Conservation (phyloP, 2,113 vertebrate genomes). For the Sorex araneus region DNA sequence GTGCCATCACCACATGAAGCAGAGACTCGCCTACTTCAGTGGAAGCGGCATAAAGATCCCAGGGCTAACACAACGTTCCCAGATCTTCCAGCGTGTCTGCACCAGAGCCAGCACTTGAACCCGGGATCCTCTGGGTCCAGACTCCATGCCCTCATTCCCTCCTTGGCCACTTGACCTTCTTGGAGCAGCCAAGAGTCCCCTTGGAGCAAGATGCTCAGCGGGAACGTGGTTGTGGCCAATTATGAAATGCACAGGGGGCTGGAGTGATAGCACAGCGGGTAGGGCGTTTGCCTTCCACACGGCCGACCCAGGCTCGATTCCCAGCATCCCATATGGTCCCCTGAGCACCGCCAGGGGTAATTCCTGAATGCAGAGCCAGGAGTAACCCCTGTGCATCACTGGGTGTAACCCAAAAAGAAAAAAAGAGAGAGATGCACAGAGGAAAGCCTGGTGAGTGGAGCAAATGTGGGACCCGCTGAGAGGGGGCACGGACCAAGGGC, state of each 20-base stretch:
- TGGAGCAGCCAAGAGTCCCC: neutral
- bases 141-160: neutral
- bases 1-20: neutral
- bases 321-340: too few relatives aligned
- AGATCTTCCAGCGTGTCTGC: neutral
- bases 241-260: neutral
- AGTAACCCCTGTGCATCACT: too few relatives aligned
- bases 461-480: neutral
- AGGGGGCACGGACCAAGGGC: neutral
- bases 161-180: neutral
- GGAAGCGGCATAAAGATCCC: neutral
- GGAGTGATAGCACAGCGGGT: too few relatives aligned
- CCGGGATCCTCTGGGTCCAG: neutral
- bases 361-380: too few relatives aligned
- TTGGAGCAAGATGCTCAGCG: neutral
- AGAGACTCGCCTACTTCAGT: fast-evolving
- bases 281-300: too few relatives aligned
- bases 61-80: neutral
- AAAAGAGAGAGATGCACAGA: neutral
- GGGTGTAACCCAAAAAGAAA: too few relatives aligned
- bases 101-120: neutral
- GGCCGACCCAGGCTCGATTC: too few relatives aligned
- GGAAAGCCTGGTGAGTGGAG: neutral
- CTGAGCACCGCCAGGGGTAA: too few relatives aligned
- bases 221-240: neutral